phyloP scores from a whole-genome alignment of 2,888 invertebrate genomes.

The Onchidella celtica region DNA sequence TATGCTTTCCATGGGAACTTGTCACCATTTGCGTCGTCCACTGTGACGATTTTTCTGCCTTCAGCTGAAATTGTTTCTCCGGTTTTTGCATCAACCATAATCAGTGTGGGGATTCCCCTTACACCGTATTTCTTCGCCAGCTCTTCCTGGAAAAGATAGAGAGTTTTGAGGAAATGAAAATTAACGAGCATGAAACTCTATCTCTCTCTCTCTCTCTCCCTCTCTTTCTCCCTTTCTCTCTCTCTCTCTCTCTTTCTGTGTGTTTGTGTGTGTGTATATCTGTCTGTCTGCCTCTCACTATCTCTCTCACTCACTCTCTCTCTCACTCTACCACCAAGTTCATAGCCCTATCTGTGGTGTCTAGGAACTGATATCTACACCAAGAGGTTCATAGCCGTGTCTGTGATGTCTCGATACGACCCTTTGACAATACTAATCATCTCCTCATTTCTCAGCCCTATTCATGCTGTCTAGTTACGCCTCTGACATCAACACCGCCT shows the following conservation, averaged over 20 bases:
- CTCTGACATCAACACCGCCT: too few relatives aligned
- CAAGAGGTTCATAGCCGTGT: too few relatives aligned
- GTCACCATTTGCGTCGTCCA: slow-evolving; percentile 46
- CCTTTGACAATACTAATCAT: too few relatives aligned
- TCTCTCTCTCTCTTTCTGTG: background rate
- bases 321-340: background rate
- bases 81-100: slow-evolving; percentile 55
- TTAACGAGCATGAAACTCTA: background rate
- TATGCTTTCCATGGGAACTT: slow-evolving; percentile 50
- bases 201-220: background rate
- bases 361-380: too few relatives aligned
- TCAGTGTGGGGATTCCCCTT: slow-evolving; percentile 61
- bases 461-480: too few relatives aligned
- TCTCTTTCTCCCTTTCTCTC: background rate
- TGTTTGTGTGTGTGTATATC: background rate
- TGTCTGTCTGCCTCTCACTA: too few relatives aligned
- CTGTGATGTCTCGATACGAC: too few relatives aligned
- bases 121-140: slow-evolving; percentile 54
- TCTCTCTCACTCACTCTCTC: slow-evolving; percentile 6
- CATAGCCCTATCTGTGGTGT: too few relatives aligned
- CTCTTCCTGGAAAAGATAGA: slow-evolving; percentile 47
- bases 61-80: slow-evolving; percentile 41
- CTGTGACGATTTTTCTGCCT: slow-evolving; percentile 44
- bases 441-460: too few relatives aligned
- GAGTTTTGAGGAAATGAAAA: background rate